These are phyloP conservation scores for Cyprinella venusta DNA, from an alignment of 2,797 vertebrate species.

Conservation along the genomic window DNA sequence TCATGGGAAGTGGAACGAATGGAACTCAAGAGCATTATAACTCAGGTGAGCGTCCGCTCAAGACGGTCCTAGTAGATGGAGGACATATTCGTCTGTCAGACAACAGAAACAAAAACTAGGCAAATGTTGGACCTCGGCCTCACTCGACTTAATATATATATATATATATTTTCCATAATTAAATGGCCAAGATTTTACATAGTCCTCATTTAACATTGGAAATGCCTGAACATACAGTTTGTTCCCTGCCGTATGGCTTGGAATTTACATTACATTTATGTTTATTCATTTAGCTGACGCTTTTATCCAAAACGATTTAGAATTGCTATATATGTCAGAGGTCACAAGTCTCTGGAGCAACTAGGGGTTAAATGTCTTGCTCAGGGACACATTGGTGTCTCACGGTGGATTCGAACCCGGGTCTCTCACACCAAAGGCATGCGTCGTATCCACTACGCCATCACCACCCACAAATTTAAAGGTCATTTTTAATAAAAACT, in stretches of 20 bases:
- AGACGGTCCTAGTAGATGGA: not conserved
- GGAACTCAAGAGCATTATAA: constrained; percentile 87
- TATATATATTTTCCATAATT: not conserved
- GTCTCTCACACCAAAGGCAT: too few relatives aligned
- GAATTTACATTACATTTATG: too few relatives aligned
- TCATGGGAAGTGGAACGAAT: constrained; percentile 95
- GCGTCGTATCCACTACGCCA: too few relatives aligned
- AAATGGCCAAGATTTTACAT: not conserved
- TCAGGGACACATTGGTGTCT: too few relatives aligned
- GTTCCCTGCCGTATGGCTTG: not conserved
- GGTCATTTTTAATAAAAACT: too few relatives aligned
- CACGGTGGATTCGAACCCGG: too few relatives aligned
- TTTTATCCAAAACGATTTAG: too few relatives aligned
- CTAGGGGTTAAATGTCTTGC: too few relatives aligned
- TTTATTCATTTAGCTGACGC: too few relatives aligned
- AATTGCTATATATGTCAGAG: too few relatives aligned
- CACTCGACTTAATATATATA: not conserved
- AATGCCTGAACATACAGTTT: not conserved
- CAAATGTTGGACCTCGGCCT: not conserved
- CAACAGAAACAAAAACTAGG: not conserved
- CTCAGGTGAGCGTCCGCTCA: constrained; percentile 79
- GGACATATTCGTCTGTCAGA: not conserved
- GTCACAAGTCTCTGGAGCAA: too few relatives aligned
- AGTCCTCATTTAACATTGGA: not conserved
- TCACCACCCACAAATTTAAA: too few relatives aligned